A percentile compares a stretch with the other conserved stretches of the same genome.
Evolutionary conservation across 2,113 vertebrate genomes (phyloP).

Genomic region (Myotis davidii): DNA sequence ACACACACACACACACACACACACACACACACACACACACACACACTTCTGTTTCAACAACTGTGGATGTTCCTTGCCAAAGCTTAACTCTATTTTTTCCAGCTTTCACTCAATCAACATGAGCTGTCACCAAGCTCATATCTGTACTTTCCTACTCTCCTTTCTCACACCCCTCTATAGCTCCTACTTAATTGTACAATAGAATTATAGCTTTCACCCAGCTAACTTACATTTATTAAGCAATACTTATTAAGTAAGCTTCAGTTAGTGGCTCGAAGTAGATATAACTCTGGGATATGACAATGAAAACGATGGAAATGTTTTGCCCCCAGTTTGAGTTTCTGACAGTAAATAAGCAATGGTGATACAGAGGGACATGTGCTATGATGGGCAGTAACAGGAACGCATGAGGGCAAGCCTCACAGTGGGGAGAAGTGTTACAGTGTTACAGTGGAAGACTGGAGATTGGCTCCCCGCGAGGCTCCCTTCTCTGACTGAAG

Average conservation of each 20-base stretch:
- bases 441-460: background rate
- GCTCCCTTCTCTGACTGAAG: background rate
- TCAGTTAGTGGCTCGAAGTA: background rate
- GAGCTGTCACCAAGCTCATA: background rate
- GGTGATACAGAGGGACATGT: fast-evolving
- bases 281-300: background rate
- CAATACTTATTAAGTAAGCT: background rate
- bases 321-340: background rate
- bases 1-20: background rate
- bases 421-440: background rate
- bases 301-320: background rate
- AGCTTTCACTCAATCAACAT: background rate
- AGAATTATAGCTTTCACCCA: background rate
- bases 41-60: background rate
- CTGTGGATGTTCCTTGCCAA: background rate
- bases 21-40: background rate
- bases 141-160: background rate
- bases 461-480: background rate
- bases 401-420: background rate
- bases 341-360: background rate
- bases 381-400: fast-evolving
- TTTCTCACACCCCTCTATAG: background rate
- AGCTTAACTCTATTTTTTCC: background rate
- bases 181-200: background rate
- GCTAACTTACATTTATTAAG: background rate